Conservation (phyloP, 1,140 invertebrate genomes). For the Calliopsis andreniformis region DNA sequence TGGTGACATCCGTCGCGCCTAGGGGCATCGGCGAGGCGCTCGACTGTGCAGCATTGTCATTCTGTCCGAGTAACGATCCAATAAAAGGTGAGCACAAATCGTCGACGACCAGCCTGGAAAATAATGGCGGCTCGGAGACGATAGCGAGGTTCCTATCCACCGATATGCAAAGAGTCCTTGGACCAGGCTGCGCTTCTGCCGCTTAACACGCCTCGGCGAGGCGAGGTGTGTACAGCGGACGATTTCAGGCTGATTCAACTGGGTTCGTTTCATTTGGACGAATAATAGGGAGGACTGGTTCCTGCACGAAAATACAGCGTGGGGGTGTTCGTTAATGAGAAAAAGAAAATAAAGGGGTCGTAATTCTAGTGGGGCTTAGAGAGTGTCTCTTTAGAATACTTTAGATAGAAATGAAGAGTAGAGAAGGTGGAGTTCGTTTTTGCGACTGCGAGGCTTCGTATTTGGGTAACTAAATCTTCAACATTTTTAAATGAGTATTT, state of each 20-base stretch:
- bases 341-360: too few species aligned
- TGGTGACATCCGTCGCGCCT: conserved; percentile 63
- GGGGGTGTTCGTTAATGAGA: conserved; percentile 11
- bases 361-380: too few species aligned
- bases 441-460: too few species aligned
- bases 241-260: conserved; percentile 13
- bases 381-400: too few species aligned
- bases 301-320: background rate
- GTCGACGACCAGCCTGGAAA: conserved; percentile 42
- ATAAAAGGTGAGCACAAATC: conserved; percentile 65
- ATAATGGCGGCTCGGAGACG: conserved; percentile 46
- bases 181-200: background rate
- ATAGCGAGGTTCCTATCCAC: conserved; percentile 16
- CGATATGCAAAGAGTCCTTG: conserved; percentile 30
- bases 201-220: conserved; percentile 13
- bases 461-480: too few species aligned
- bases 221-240: background rate
- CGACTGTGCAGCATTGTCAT: conserved; percentile 57
- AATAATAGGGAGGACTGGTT: conserved; percentile 18
- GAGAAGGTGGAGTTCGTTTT: too few species aligned
- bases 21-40: conserved; percentile 45
- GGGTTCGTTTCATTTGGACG: conserved; percentile 20
- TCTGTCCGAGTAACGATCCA: conserved; percentile 65
- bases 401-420: too few species aligned
- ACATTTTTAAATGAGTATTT: too few species aligned